These are phyloP conservation scores for Lasioglossum lativentre DNA, from an alignment of 2,888 invertebrate genomes.

Conservation along the genomic window DNA sequence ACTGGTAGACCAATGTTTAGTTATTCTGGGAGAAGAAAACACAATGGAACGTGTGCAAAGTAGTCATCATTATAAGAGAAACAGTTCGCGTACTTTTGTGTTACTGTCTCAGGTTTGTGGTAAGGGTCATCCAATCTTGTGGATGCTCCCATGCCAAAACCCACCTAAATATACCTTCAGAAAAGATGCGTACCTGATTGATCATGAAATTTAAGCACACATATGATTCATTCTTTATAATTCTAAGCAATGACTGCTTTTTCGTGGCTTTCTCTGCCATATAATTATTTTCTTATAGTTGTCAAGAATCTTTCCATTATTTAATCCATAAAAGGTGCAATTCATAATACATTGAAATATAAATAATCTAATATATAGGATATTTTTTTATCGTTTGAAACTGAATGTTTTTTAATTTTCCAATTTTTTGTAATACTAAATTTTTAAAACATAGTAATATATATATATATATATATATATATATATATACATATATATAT, in stretches of 20 bases:
- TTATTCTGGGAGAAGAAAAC: slow-evolving; percentile 93
- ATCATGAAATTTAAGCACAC: slow-evolving; percentile 79
- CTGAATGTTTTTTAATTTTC: slow-evolving; percentile 9
- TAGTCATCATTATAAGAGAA: slow-evolving; percentile 87
- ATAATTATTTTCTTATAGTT: slow-evolving; percentile 33
- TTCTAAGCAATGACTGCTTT: slow-evolving; percentile 16
- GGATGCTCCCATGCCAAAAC: slow-evolving; percentile 89
- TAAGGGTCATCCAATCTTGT: slow-evolving; percentile 89
- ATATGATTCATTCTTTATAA: slow-evolving; percentile 3
- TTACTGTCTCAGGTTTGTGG: slow-evolving; percentile 92
- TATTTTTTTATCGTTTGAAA: slow-evolving; percentile 13
- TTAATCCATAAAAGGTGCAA: slow-evolving; percentile 25
- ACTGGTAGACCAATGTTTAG: slow-evolving; percentile 93
- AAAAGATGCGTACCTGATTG: slow-evolving; percentile 81
- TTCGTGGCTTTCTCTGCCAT: slow-evolving; percentile 28
- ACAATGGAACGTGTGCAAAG: slow-evolving; percentile 92
- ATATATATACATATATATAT: too few species aligned
- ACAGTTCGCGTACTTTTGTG: slow-evolving; percentile 87
- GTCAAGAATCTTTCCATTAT: slow-evolving; percentile 22
- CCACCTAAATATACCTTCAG: slow-evolving; percentile 81
- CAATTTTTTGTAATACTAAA: not conserved
- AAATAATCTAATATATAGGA: slow-evolving; percentile 13
- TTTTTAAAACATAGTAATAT: not conserved
- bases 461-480: too few species aligned
- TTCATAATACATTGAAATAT: slow-evolving; percentile 25